Evolutionary conservation across 2,113 vertebrate species (phyloP).

Genomic region (Tachuris rubrigastra): DNA sequence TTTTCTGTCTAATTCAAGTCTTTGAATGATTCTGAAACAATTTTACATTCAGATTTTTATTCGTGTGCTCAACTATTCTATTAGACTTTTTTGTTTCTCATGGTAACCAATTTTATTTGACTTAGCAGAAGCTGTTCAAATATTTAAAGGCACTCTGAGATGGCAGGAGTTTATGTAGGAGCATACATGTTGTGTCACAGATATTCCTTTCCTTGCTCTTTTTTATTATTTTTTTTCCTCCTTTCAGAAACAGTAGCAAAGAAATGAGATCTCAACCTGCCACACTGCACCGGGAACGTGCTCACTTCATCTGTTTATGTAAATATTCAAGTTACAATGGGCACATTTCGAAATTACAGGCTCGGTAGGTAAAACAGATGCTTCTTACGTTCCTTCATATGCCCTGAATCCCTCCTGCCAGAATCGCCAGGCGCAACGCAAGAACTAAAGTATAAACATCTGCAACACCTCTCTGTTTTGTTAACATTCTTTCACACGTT

Average conservation of each 20-base stretch:
- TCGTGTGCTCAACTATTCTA: conserved; percentile 19
- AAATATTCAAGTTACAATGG: conserved; percentile 61
- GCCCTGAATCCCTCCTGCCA: conserved; percentile 38
- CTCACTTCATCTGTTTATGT: conserved; percentile 12
- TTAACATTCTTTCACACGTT: conserved; percentile 66
- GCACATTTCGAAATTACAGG: conserved; percentile 30
- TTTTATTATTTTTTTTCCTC: background rate
- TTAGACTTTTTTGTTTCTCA: conserved; percentile 69
- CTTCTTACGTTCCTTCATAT: conserved; percentile 49
- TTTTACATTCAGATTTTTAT: background rate
- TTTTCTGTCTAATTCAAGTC: background rate
- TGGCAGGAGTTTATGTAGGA: conserved; percentile 67
- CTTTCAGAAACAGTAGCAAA: background rate
- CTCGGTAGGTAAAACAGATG: conserved; percentile 53
- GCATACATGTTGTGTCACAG: conserved; percentile 62
- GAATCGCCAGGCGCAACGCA: conserved; percentile 24
- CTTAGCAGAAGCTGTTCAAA: conserved; percentile 63
- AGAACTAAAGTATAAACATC: conserved; percentile 68
- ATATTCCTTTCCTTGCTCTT: conserved; percentile 56
- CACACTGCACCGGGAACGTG: conserved; percentile 5
- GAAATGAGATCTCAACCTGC: conserved; percentile 11
- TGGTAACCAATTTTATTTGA: conserved; percentile 67
- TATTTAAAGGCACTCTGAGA: conserved; percentile 66
- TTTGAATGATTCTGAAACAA: conserved; percentile 10
- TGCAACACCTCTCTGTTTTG: conserved; percentile 65